These are phyloP conservation scores for Eubasilissa splendida DNA, from an alignment of 2,888 invertebrate genomes.

Conservation along the genomic window DNA sequence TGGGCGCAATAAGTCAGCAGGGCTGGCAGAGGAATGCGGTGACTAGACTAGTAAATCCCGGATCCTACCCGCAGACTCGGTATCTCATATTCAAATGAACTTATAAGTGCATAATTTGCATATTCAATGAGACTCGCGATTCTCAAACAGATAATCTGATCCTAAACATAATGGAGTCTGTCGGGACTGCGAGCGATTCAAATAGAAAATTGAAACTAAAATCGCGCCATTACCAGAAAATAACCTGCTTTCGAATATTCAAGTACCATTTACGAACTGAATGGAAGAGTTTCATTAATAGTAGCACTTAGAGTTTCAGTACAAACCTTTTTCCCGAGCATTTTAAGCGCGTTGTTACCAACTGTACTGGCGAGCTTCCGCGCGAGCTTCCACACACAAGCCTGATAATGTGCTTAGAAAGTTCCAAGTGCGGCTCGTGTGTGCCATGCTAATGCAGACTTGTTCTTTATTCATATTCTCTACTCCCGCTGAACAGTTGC, in stretches of 20 bases:
- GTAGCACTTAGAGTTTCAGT: background rate
- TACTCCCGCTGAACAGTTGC: background rate
- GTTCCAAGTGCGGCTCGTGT: background rate
- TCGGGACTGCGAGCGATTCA: too few species aligned
- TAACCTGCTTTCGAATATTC: background rate
- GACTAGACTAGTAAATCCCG: too few species aligned
- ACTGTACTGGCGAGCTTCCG: background rate
- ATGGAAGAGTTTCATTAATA: conserved; percentile 16
- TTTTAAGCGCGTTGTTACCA: background rate
- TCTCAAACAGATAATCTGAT: too few species aligned
- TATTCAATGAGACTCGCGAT: too few species aligned
- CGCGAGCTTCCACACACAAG: background rate
- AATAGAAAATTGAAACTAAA: too few species aligned
- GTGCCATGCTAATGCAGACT: background rate
- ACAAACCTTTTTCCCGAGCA: background rate
- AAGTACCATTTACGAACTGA: background rate
- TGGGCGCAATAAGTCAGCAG: too few species aligned
- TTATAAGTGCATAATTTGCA: too few species aligned
- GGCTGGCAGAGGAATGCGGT: too few species aligned
- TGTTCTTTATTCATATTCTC: conserved; percentile 4
- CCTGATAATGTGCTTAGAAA: conserved; percentile 11
- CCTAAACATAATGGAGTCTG: too few species aligned
- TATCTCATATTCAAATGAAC: too few species aligned
- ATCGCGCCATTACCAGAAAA: too few species aligned
- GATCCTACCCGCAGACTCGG: too few species aligned